Conservation (phyloP, 2,113 vertebrate species). For the Phyllostomus discolor region DNA sequence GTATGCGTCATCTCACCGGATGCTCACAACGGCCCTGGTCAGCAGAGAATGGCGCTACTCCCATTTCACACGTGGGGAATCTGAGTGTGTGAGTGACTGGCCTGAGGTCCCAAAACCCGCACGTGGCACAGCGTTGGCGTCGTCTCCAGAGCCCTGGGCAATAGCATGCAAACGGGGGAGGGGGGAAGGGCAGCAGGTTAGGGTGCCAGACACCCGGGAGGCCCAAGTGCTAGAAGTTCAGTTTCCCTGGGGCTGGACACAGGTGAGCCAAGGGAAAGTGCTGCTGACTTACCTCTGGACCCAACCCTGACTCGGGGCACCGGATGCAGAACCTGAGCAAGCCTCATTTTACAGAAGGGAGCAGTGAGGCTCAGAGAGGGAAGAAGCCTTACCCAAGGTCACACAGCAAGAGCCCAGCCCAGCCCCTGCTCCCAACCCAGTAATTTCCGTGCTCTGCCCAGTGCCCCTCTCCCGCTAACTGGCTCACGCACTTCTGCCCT, state of each 20-base stretch:
- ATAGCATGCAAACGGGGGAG: background rate
- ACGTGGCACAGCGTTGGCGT: background rate
- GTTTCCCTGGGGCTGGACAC: background rate
- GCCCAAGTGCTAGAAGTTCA: background rate
- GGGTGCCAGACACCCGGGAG: background rate
- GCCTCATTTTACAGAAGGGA: background rate
- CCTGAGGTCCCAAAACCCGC: background rate
- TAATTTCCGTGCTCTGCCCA: rapidly evolving
- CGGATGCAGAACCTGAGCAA: background rate
- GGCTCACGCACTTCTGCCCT: background rate
- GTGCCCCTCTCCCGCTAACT: background rate
- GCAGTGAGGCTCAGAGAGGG: background rate
- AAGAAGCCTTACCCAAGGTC: background rate
- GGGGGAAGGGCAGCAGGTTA: too few species aligned
- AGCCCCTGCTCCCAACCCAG: background rate
- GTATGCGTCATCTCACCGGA: background rate
- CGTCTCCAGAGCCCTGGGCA: background rate
- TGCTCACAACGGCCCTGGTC: background rate
- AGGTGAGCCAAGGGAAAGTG: background rate
- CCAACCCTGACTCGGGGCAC: background rate
- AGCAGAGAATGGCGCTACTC: background rate
- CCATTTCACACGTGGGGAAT: background rate
- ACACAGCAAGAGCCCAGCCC: background rate
- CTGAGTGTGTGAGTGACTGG: background rate
- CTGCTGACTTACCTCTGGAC: background rate